Evolutionary conservation across 2,113 vertebrate genomes (phyloP).

Genomic region (Accipiter cooperii): DNA sequence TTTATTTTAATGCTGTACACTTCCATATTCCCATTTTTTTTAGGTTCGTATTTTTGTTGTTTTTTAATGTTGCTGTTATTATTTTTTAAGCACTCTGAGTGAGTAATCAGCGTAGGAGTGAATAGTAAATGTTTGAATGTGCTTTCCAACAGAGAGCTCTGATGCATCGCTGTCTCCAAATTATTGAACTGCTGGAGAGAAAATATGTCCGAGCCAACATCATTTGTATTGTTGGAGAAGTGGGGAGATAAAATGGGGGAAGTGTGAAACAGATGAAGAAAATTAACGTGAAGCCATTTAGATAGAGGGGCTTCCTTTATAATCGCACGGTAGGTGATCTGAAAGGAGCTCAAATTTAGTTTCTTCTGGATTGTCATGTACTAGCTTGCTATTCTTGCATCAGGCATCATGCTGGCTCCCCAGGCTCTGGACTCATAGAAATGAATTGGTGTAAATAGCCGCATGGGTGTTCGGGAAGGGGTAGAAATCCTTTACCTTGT

Average conservation of each 20-base stretch:
- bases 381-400: background rate
- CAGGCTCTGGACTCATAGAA: background rate
- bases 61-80: conserved; percentile 64
- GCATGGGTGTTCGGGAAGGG: background rate
- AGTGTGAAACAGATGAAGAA: conserved; percentile 37
- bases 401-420: background rate
- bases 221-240: conserved; percentile 43
- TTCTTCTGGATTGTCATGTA: background rate
- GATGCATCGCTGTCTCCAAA: conserved; percentile 67
- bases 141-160: conserved; percentile 67
- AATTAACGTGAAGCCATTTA: conserved; percentile 32
- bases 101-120: conserved; percentile 68
- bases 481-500: background rate
- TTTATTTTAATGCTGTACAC: conserved; percentile 43
- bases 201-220: conserved; percentile 55
- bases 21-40: conserved; percentile 43
- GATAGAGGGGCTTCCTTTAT: background rate
- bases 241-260: background rate
- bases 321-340: background rate
- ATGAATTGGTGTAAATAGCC: background rate
- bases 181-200: conserved; percentile 70
- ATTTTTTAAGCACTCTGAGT: conserved; percentile 60
- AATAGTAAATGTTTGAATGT: conserved; percentile 68
- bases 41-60: conserved; percentile 47
- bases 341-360: background rate